Evolutionary conservation across 2,888 invertebrate genomes (phyloP), one percentile per base, ranked within the genome.

Genomic region (Mellilla xanthometata): DNA sequence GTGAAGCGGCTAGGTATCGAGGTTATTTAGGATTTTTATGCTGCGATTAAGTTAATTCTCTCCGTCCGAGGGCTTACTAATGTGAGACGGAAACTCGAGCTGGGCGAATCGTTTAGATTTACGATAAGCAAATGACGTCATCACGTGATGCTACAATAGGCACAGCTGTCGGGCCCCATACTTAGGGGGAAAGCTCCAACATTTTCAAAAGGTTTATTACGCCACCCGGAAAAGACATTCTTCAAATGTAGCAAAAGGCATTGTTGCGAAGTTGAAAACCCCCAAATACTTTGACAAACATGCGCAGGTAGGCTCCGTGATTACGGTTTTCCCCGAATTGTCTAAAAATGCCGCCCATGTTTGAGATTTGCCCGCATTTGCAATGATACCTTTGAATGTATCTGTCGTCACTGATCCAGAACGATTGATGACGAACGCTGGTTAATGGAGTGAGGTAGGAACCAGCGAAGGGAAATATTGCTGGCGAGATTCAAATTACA

Each of bases 51-150:
- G 51, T 50, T 39, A 35, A 46, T 68, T 55, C 55, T 58, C 56
- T 22, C 58, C 63, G 65, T 65, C 67, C 68, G 69, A 68, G 71
- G 70, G 64, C 12, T 61, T 68, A 62, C 68, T 74, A 81, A 80
- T 74, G 76, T 63, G 58, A 68, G 63, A 60, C 73, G 79, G 80
- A 80, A 79, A 66, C 69, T 60, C 51, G 61, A 62, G 61, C 63
- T 57, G 61, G 69, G 72, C 65, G 74, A 71, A 74, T 74, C 72
- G 66, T 72, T 69, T 67, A 72, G 75, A 76, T 76, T 62, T 44
- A 40, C 57, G 77, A 81, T 81, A 79, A 77, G 76, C 67, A 72
- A 76, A 76, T 73, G 72, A 72, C 79, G 73, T 76, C 76, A 75
- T 79, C 69, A 74, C 62, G 68, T 65, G 62, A 68, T 56, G 41